Base-by-base conservation (phyloP, 2,113 vertebrate genomes). In the Antechinus flavipes region DNA sequence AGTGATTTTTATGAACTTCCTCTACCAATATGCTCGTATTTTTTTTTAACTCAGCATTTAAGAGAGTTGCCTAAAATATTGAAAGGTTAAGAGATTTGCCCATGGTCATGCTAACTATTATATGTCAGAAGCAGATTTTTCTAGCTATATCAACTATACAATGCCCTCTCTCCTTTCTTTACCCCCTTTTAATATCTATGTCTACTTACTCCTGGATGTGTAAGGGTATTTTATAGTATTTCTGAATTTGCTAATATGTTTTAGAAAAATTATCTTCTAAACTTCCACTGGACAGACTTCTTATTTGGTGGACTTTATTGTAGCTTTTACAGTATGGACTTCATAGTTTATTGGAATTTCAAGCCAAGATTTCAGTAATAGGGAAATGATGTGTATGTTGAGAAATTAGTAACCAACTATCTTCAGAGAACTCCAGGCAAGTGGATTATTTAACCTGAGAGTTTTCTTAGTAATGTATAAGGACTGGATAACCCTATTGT, bases 281-380 rank as follows among this genome's bases (percentile, higher is more conserved):
- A 89, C 27, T 95, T 92, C 95, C 93, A 93, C 0, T 11, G 52
- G 49, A 1, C 0, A 0, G 52, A 0, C 46, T 68, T 90, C 92
- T 58, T 49, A 90, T 93, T 93, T 61, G 95, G 91, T 93, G 94
- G 94, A 91, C 14, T 96, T 96, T 92, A 84, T 46, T 7, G 93
- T 25, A 46, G 35, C 89, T 94, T 91, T 94, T 93, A 94, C 68
- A 95, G 97, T 76, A 47, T 93, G 58, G 24, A 90, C 26, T 93
- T 50, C 91, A 76, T 58, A 93, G n/a, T 4, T 14, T n/a, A 8
- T 50, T 56, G 93, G 93, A 92, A 54, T 54, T 92, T 94, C 90
- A 89, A 49, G 0, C 0, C 0, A 8, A 94, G 93, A 94, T 96
- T 30, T 97, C 90, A 93, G 95, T 49, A 0, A 93, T 91, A 50